phyloP scores from a whole-genome alignment of 2,888 invertebrate species.

The Drymonia ruficornis region DNA sequence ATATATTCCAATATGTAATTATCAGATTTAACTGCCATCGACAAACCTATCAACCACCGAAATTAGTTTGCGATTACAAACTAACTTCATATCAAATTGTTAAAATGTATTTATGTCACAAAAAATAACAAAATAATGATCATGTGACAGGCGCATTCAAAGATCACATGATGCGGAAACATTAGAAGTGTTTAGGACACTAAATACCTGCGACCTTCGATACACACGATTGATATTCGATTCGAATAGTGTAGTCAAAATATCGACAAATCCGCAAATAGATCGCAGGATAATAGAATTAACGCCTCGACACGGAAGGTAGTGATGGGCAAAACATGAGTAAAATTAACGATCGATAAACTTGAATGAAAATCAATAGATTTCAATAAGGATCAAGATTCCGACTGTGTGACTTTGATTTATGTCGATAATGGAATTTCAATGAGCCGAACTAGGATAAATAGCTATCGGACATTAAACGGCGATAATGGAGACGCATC shows the following conservation, averaged over 20 bases:
- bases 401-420: slow-evolving; percentile 23
- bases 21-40: slow-evolving; percentile 1
- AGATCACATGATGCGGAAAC: slow-evolving; percentile 17
- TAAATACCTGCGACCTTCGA: slow-evolving; percentile 19
- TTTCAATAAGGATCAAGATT: slow-evolving; percentile 15
- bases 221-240: slow-evolving; percentile 14
- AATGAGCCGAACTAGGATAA: slow-evolving; percentile 3
- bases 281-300: slow-evolving; percentile 12
- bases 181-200: slow-evolving; percentile 9
- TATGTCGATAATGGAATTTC: slow-evolving; percentile 1
- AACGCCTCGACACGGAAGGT: slow-evolving; percentile 10
- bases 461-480: slow-evolving; percentile 2
- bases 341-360: slow-evolving; percentile 18
- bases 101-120: not conserved
- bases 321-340: slow-evolving; percentile 13
- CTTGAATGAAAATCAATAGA: slow-evolving; percentile 21
- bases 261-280: slow-evolving; percentile 13
- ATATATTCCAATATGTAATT: not conserved
- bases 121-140: slow-evolving; percentile 6
- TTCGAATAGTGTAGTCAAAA: slow-evolving; percentile 7
- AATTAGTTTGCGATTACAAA: slow-evolving; percentile 1
- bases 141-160: slow-evolving; percentile 8
- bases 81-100: not conserved
- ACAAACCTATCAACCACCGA: not conserved
- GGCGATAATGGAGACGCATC: not conserved